These are phyloP conservation scores for Drosophila erecta DNA, from an alignment of 1,140 invertebrate genomes.

Conservation along the genomic window DNA sequence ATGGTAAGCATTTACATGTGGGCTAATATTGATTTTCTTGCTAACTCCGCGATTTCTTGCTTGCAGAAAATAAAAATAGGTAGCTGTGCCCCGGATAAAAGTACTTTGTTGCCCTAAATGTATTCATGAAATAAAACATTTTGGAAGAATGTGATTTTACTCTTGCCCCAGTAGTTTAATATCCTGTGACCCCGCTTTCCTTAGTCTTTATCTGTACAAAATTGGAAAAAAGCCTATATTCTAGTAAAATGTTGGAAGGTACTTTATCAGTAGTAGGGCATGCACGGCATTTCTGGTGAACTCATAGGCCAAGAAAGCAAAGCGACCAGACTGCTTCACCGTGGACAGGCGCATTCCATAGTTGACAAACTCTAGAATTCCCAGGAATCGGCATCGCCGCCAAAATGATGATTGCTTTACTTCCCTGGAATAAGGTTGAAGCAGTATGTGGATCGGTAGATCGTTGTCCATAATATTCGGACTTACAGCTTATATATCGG, in stretches of 20 bases:
- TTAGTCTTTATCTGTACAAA: constrained; percentile 5
- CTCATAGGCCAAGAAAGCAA: constrained; percentile 61
- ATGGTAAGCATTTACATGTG: background rate
- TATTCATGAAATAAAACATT: background rate
- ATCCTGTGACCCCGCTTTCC: background rate
- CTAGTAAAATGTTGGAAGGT: constrained; percentile 14
- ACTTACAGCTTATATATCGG: constrained; percentile 56
- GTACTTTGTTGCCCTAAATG: no score
- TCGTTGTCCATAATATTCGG: background rate
- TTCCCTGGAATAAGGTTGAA: constrained; percentile 6
- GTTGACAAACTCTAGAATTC: constrained; percentile 46
- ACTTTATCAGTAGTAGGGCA: constrained; percentile 38
- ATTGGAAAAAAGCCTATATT: background rate
- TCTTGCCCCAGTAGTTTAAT: no score
- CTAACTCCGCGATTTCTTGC: background rate
- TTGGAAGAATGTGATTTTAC: background rate
- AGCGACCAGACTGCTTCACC: constrained; percentile 60
- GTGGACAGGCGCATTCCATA: constrained; percentile 42
- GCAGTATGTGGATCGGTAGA: background rate
- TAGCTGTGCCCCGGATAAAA: no score
- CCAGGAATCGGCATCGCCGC: constrained; percentile 42
- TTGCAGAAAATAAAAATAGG: background rate
- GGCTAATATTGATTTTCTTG: background rate
- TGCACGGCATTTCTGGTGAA: constrained; percentile 57
- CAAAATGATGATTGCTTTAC: background rate